Conservation (phyloP, 2,888 invertebrate genomes). For the Cephonodes hylas region DNA sequence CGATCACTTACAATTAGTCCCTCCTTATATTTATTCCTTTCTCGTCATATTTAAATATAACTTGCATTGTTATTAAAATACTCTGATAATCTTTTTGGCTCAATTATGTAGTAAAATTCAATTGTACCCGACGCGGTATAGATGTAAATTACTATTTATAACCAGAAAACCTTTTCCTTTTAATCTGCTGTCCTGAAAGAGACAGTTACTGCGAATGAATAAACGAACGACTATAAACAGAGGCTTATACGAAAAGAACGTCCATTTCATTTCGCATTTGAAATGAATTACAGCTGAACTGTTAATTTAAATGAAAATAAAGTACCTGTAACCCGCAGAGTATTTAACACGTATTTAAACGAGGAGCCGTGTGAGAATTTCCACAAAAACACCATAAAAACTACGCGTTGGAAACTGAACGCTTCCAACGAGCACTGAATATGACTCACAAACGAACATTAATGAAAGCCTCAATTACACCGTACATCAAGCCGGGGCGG, state of each 20-base stretch:
- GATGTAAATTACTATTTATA: too few species aligned
- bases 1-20: too few species aligned
- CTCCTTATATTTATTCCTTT: too few species aligned
- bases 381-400: neutral
- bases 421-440: constrained; percentile 36
- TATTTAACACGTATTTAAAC: neutral
- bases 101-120: too few species aligned
- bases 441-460: constrained; percentile 48
- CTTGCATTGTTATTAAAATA: too few species aligned
- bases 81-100: too few species aligned
- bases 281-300: neutral
- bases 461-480: constrained; percentile 55
- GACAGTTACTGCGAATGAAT: too few species aligned
- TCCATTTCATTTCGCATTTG: neutral
- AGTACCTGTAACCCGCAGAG: neutral
- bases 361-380: neutral
- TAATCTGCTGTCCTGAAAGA: too few species aligned
- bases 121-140: too few species aligned
- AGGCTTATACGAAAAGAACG: neutral
- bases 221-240: too few species aligned
- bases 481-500: constrained; percentile 36
- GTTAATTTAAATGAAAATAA: neutral
- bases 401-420: constrained; percentile 20
- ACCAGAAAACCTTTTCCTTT: too few species aligned
- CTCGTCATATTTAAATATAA: too few species aligned